Evolutionary conservation across 2,797 vertebrate species (phyloP).

Genomic region (Peromyscus aztecus): DNA sequence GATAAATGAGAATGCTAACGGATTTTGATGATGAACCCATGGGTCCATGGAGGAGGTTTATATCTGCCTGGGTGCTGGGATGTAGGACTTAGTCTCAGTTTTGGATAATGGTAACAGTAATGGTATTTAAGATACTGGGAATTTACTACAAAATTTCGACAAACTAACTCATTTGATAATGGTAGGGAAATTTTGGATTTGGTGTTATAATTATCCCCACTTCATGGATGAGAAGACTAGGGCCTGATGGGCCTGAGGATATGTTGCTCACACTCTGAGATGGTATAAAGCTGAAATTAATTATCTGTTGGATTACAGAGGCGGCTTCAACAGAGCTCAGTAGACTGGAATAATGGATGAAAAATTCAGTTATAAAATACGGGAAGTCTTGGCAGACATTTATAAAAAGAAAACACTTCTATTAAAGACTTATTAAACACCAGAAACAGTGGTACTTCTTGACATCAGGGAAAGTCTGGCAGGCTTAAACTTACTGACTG

Average conservation of each 20-base stretch:
- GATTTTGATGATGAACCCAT: not conserved
- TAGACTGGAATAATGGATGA: slow-evolving; percentile 58
- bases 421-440: slow-evolving; percentile 45
- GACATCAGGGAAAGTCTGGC: not conserved
- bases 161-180: not conserved
- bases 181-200: slow-evolving; percentile 13
- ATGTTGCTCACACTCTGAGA: not conserved
- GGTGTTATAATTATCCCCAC: not conserved
- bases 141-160: not conserved
- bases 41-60: not conserved
- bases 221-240: slow-evolving; percentile 43
- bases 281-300: slow-evolving; percentile 47
- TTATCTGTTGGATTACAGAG: slow-evolving; percentile 58
- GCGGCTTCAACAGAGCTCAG: slow-evolving; percentile 53
- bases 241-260: not conserved
- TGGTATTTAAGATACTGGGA: slow-evolving; percentile 9
- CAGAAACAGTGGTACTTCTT: not conserved
- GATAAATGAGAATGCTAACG: not conserved
- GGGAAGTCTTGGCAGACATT: slow-evolving; percentile 18
- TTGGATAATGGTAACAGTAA: not conserved
- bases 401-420: not conserved
- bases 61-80: not conserved
- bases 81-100: not conserved
- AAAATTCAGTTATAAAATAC: slow-evolving; percentile 44
- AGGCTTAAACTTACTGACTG: slow-evolving; percentile 32